Percentiles rank a stretch among this genome's conserved stretches.
Evolutionary conservation across 2,113 vertebrate genomes (phyloP).

Genomic region (Ellobius talpinus): DNA sequence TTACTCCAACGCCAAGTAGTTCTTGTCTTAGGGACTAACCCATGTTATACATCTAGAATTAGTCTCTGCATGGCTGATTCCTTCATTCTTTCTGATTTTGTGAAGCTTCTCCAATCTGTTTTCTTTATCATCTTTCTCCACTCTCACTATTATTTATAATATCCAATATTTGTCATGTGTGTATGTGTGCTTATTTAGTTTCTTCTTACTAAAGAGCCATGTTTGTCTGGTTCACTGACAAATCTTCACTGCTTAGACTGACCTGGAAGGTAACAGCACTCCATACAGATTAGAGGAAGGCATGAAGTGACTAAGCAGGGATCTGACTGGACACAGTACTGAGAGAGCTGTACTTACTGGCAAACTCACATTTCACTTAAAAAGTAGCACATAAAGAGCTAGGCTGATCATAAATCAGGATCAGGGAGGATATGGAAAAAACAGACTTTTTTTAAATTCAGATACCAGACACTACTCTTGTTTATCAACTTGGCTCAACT

Average conservation of each 20-base stretch:
- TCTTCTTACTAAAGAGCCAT: neutral
- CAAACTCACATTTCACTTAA: neutral
- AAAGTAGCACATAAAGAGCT: neutral
- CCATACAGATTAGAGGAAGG: neutral
- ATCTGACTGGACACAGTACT: neutral
- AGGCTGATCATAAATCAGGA: neutral
- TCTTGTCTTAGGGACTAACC: neutral
- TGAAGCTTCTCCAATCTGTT: neutral
- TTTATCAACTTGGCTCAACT: constrained; percentile 15
- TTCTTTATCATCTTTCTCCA: neutral
- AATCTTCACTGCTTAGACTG: neutral
- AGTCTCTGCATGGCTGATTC: neutral
- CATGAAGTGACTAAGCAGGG: neutral
- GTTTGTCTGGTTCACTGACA: neutral
- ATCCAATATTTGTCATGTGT: neutral
- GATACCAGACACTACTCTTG: neutral
- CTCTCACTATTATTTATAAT: neutral
- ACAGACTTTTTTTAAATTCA: neutral
- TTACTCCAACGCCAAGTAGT: neutral
- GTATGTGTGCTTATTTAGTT: neutral
- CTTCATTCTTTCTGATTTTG: neutral
- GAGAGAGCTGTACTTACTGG: neutral
- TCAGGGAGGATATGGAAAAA: neutral
- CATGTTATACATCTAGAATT: neutral
- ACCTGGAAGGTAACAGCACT: neutral